Evolutionary conservation across 2,888 invertebrate species (phyloP).

Genomic region (Heteromyza rotundicornis): DNA sequence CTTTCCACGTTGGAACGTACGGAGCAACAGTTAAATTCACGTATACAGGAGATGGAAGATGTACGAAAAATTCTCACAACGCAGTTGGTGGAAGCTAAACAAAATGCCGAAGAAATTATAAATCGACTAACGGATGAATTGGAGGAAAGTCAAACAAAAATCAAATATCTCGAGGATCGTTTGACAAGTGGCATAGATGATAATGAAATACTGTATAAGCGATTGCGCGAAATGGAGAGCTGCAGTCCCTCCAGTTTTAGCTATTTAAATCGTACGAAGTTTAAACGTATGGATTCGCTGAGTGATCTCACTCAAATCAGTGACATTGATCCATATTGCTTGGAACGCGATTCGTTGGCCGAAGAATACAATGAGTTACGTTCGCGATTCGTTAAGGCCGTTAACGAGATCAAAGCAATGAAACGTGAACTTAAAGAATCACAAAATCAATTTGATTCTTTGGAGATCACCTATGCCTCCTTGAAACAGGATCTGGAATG

Average conservation of each 20-base stretch:
- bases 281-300: constrained; percentile 75
- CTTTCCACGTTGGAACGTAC: constrained; percentile 77
- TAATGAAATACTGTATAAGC: constrained; percentile 75
- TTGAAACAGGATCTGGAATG: constrained; percentile 77
- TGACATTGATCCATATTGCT: constrained; percentile 74
- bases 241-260: constrained; percentile 56
- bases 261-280: constrained; percentile 58
- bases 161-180: constrained; percentile 62
- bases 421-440: constrained; percentile 81
- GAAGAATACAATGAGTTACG: constrained; percentile 82
- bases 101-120: constrained; percentile 74
- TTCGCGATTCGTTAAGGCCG: constrained; percentile 80
- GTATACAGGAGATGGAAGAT: constrained; percentile 75
- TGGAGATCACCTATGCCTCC: constrained; percentile 80
- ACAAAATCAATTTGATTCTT: constrained; percentile 78
- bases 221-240: constrained; percentile 76
- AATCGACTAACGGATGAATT: constrained; percentile 73
- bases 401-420: constrained; percentile 82
- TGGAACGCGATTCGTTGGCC: constrained; percentile 78
- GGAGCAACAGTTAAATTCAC: constrained; percentile 75
- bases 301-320: constrained; percentile 83
- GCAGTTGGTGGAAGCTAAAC: constrained; percentile 72
- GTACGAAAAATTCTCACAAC: constrained; percentile 70
- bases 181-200: constrained; percentile 76
- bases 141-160: constrained; percentile 69